Base-by-base conservation (phyloP, 2,113 vertebrate species). In the Odontesthes bonariensis region DNA sequence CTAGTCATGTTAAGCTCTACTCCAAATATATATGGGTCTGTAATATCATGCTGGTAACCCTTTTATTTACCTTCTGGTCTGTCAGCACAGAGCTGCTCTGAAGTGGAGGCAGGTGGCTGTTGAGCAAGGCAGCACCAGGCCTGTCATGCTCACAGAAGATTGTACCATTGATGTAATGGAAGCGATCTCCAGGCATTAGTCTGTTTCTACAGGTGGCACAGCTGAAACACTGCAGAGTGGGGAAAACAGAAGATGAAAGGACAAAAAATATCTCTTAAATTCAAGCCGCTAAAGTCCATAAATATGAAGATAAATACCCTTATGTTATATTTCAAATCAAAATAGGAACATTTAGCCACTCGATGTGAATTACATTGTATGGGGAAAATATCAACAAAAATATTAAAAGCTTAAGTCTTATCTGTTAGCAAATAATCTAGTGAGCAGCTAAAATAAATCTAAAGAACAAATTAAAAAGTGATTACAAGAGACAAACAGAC, bases 101-200 rank as follows among this genome's bases (percentile, higher is more conserved):
- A 57, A 95, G 90, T 14, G 88, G 91, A 4, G 92, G 91, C 86
- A 94, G 84, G 88, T 95, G 94, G 69, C 89, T 87, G 74, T 38
- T 91, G 56, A 95, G 89, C 69, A 94, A 82, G 44, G 82, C 80
- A 8, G 89, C 85, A 0, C 92, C 88, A 0, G 95, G 95, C 57
- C 93, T 83, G 90, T 96, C 95, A 19, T 95, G 95, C 82, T 96
- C 95, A 8, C 95, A 96, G 90, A 95, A 96, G 85, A 96, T 94
- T 54, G 93, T 93, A 49, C 94, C 95, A 9, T 95, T 94, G 81
- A 95, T 67, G 55, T 94, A 95, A 77, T 95, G 95, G 85, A 96
- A 95, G 33, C 94, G 92, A 72, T 96, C 95, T 0, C 95, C 95
- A 0, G 95, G 95, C 83, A 96, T 89, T 57, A 96, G 90, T 54